Evolutionary conservation across 2,888 invertebrate species (phyloP).

Genomic region (Eurois occulta): DNA sequence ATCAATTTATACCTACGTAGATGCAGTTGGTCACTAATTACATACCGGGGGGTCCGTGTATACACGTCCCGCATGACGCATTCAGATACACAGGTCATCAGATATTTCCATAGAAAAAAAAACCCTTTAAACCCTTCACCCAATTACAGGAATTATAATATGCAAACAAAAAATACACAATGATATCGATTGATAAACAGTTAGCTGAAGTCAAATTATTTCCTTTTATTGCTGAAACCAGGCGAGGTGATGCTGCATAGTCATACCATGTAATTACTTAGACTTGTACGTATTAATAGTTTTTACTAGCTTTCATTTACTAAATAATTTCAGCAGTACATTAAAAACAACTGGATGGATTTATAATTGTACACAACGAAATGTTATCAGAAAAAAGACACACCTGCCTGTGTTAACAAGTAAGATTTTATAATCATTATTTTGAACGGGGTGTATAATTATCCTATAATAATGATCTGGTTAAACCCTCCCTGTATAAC

Average conservation of each 20-base stretch:
- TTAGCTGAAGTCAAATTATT: neutral
- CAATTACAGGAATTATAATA: no score
- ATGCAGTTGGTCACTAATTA: neutral
- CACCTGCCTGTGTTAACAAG: neutral
- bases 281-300: neutral
- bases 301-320: neutral
- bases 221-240: neutral
- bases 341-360: neutral
- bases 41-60: no score
- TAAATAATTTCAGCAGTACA: neutral
- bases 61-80: no score
- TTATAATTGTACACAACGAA: neutral
- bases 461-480: conserved; percentile 34
- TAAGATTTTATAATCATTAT: conserved; percentile 13
- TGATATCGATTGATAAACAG: neutral
- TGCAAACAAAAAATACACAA: no score
- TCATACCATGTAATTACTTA: no score
- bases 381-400: neutral
- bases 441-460: conserved; percentile 25
- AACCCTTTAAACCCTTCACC: no score
- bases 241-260: neutral
- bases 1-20: neutral
- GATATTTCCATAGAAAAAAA: no score
- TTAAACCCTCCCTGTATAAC: conserved; percentile 34
- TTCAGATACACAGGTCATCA: no score